phyloP scores from a whole-genome alignment of 2,797 vertebrate genomes.

The Artibeus lituratus region DNA sequence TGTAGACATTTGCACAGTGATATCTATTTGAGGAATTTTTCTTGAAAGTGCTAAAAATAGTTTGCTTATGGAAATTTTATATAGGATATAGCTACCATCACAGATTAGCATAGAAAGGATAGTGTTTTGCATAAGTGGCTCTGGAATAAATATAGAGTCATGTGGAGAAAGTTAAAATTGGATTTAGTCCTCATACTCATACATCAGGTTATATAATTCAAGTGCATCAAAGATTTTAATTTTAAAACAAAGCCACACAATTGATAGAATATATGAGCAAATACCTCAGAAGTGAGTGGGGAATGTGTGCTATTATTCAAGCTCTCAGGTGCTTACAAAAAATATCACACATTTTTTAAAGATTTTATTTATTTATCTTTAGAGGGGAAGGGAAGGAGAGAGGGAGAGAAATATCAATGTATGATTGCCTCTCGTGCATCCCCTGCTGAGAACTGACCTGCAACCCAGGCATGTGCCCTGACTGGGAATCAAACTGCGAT shows the following conservation, averaged over 20 bases:
- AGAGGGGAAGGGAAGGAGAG: too few species aligned
- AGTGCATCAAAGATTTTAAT: slow-evolving; percentile 1
- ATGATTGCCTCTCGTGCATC: too few species aligned
- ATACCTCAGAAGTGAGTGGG: neutral
- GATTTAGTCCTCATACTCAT: neutral
- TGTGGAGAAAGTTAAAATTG: slow-evolving; percentile 21
- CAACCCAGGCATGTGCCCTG: too few species aligned
- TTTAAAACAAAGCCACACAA: neutral
- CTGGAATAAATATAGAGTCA: neutral
- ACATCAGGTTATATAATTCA: neutral
- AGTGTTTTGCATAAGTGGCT: neutral
- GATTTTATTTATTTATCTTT: too few species aligned
- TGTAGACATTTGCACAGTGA: neutral
- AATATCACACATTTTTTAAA: too few species aligned
- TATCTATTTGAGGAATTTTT: slow-evolving; percentile 47
- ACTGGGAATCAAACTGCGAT: too few species aligned
- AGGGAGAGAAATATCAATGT: too few species aligned
- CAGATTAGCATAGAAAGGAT: slow-evolving; percentile 6
- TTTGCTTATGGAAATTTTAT: neutral
- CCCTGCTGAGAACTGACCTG: too few species aligned
- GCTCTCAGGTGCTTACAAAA: neutral
- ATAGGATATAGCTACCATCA: neutral
- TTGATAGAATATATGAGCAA: neutral
- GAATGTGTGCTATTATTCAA: neutral
- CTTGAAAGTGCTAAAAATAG: neutral